Base-by-base conservation (phyloP, 1,140 invertebrate genomes). In the Steinernema khuongi region DNA sequence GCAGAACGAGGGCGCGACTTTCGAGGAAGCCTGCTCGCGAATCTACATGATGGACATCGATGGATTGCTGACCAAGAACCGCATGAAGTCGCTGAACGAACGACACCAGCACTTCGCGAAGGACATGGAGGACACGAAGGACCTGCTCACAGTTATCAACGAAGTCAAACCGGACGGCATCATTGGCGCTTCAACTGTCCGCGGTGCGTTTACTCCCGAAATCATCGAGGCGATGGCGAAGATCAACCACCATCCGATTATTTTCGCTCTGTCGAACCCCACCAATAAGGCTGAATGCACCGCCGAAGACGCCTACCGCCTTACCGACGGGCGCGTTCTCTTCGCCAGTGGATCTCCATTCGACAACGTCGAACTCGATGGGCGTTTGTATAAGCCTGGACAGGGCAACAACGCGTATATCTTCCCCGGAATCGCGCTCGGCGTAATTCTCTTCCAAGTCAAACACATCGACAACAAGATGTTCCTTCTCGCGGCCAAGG, bases 361-460 rank as follows among this genome's bases (percentile, higher is more conserved):
- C 86, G 90, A 90, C 44, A 90, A 92, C 22, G 92, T 96, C 0
- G 87, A 88, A 0, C 89, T 90, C 70, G 89, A 91, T 41, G 92
- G 91, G 1, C 91, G 92, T 84, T 90, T 90, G 1, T 95, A 90
- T 85, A 89, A 91, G 75, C 92, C 94, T 17, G 94, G 94, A 0
- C 94, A 97, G 86, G 94, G 94, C 67, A 97, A 97, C 87, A 97
- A 97, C 85, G 92, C 94, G 0, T 97, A 97, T 86, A 96, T 97
- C 75, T 97, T 97, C 87, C 94, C 94, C 0, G 93, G 93, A 29
- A 90, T 97, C 0, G 93, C 93, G 26, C 88, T 97, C 1, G 94
- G 93, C 22, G 92, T 94, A 18, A 93, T 96, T 44, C 79, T 85
- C 11, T 86, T 83, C 73, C 91, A 91, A 43, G 91, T 93, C 7